Evolutionary conservation across 2,888 invertebrate genomes (phyloP).

Genomic region (Drosophila paracracens): DNA sequence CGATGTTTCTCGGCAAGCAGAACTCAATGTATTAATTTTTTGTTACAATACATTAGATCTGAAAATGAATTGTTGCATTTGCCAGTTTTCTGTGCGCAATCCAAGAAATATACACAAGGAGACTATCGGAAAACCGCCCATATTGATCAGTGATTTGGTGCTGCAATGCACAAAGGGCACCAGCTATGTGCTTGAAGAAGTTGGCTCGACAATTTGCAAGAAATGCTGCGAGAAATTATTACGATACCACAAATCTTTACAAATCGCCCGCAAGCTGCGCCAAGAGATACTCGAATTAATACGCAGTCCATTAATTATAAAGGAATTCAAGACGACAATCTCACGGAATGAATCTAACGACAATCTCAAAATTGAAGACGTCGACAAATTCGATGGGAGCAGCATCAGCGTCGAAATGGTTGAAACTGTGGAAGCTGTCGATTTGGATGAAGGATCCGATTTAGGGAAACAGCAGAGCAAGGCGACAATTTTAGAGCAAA

Average conservation of each 20-base stretch:
- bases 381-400: slow-evolving; percentile 43
- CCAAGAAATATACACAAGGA: slow-evolving; percentile 66
- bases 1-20: slow-evolving; percentile 32
- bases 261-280: slow-evolving; percentile 68
- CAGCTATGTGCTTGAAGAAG: slow-evolving; percentile 46
- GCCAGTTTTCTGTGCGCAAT: slow-evolving; percentile 67
- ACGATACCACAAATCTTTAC: slow-evolving; percentile 69
- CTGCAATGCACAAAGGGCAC: slow-evolving; percentile 69
- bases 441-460: slow-evolving; percentile 31
- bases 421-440: slow-evolving; percentile 31
- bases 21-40: slow-evolving; percentile 36
- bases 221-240: slow-evolving; percentile 69
- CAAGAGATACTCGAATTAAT: slow-evolving; percentile 67
- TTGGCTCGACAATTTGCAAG: slow-evolving; percentile 63
- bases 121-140: slow-evolving; percentile 66
- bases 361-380: slow-evolving; percentile 26
- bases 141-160: slow-evolving; percentile 66
- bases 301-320: slow-evolving; percentile 57
- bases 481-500: slow-evolving; percentile 17
- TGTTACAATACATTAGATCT: slow-evolving; percentile 11
- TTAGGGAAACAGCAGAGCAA: not conserved
- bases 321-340: slow-evolving; percentile 52
- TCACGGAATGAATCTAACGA: slow-evolving; percentile 26
- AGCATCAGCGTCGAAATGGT: slow-evolving; percentile 32
- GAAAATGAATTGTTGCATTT: slow-evolving; percentile 75